Evolutionary conservation across 2,797 vertebrate genomes (phyloP), one percentile per base, ranked within the genome.

Genomic region (Dryobates pubescens): DNA sequence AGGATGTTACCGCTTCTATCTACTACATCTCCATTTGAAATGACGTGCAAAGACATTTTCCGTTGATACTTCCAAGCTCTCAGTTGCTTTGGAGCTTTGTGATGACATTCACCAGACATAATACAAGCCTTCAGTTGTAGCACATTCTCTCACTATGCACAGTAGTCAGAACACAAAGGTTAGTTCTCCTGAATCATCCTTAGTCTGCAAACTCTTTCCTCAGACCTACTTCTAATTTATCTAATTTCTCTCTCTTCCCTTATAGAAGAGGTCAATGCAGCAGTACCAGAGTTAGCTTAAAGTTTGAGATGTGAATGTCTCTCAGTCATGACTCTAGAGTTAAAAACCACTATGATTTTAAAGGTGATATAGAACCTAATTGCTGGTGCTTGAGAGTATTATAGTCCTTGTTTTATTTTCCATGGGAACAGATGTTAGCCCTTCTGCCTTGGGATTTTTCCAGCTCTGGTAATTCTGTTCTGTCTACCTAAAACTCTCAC

Each of bases 341-440:
- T 72, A 18, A 83, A 94, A 84, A 26, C 0, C 4, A 14, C 34
- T 78, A 27, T 81, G 51, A 41, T 72, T 92, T 87, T 57, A 70
- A 36, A 83, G 63, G 58, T 82, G 16, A 16, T 78, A 64, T 67
- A 61, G 92, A 95, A 67, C 19, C 64, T 49, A 69, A 78, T 89
- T 93, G 49, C 76, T 73, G 59, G 70, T 70, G 82, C 92, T 86
- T 43, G 63, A 87, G 82, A 86, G 64, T 75, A 81, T 94, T 90
- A 32, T 18, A 59, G 84, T 75, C 85, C 84, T 80, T 87, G 53
- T 85, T 94, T 94, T 89, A 79, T 93, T 94, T 94, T 92, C 45
- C 63, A 62, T 0, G 2, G 49, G 73, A 95, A 89, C 95, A 96
- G 96, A 92, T 94, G 93, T 90, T 93, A 83, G 62, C 73, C 82